Evolutionary conservation across 1,140 invertebrate species (phyloP), one percentile per base, ranked within the genome.

Genomic region (Cyclargus thomasi): DNA sequence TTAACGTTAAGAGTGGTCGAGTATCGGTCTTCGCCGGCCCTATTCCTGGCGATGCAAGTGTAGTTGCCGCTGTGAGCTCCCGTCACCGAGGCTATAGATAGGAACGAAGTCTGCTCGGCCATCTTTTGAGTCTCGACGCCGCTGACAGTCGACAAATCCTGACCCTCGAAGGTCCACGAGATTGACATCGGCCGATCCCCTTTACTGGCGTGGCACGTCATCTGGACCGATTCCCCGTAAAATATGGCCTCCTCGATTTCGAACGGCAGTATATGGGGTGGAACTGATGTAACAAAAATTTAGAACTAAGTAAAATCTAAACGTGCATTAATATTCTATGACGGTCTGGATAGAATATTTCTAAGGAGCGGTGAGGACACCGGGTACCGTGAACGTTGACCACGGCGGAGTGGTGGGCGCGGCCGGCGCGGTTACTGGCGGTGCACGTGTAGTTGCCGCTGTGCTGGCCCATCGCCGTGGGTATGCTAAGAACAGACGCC

Each of bases 381-480:
- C 74, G 72, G 82, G 77, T 94, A 97, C 96, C 96, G 89, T 96
- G 95, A 65, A 97, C 95, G 77, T 93, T 91, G 75, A 97, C 86
- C 63, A 91, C 83, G 21, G 95, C 94, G 14, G 94, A 93, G 80
- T 94, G 94, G 69, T 92, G 93, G 29, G 92, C 92, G 18, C 91
- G 92, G 62, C 95, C 95, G 47, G 94, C 95, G 59, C 86, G 88
- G 85, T 97, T 97, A 73, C 92, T 94, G 17, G 95, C 96, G 20
- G 92, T 92, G 79, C 96, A 96, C 20, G 94, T 95, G 76, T 95
- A 96, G 81, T 95, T 95, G 53, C 95, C 95, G 72, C 93, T 93
- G 86, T 95, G 94, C 69, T 92, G 91, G 67, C 94, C 93, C 78
- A 93, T 93, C 3, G 95, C 94, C 16, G 94, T 93, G 72, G 95